phyloP scores from a whole-genome alignment of 2,113 vertebrate genomes.

The Coracopsis vasa region DNA sequence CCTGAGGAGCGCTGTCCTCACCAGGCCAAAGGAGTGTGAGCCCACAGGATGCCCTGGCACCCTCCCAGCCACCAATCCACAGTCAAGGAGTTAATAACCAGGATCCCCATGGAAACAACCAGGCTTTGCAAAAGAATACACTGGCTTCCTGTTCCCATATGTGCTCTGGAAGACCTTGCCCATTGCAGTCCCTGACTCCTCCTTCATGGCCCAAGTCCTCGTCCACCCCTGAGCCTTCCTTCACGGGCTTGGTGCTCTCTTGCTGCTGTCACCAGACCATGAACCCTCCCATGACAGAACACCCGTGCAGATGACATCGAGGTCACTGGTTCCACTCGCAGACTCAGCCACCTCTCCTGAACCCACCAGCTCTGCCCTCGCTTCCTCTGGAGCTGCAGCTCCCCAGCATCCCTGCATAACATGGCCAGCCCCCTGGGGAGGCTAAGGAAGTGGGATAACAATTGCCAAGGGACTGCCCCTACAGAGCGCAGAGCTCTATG shows the following conservation, averaged over 20 bases:
- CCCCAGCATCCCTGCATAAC: accelerated
- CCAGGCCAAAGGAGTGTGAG: accelerated
- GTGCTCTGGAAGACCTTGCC: neutral
- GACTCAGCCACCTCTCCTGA: neutral
- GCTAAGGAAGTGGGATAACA: neutral
- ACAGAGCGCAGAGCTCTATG: neutral
- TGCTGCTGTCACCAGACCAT: neutral
- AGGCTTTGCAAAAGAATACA: neutral
- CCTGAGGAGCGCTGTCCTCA: neutral
- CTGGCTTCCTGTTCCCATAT: neutral
- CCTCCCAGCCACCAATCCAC: neutral
- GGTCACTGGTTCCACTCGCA: neutral
- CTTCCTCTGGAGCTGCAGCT: neutral
- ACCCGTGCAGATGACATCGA: neutral
- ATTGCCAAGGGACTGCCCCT: neutral
- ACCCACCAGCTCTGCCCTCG: neutral
- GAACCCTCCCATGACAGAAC: neutral
- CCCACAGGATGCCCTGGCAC: neutral
- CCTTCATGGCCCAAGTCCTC: neutral
- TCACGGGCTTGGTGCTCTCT: neutral
- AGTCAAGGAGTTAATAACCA: accelerated
- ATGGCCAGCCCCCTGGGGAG: neutral
- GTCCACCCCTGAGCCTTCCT: neutral
- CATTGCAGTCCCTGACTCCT: accelerated
- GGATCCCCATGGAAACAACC: neutral